A percentile compares a stretch with the other conserved stretches of the same genome.
phyloP scores from a whole-genome alignment of 2,797 vertebrate species.

The Varecia variegata region DNA sequence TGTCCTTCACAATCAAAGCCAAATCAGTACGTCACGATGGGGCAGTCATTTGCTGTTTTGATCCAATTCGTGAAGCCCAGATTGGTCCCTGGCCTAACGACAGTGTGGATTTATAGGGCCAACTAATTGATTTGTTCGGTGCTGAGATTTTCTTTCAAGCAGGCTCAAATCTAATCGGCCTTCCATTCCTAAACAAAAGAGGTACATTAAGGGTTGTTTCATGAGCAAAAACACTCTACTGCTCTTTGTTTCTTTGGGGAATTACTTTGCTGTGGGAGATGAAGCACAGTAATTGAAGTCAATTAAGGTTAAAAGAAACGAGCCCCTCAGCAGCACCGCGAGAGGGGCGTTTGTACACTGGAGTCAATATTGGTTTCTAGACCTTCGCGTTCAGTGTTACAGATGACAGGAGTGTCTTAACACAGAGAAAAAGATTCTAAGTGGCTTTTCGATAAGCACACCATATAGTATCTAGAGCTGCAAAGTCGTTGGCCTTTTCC shows the following conservation, averaged over 20 bases:
- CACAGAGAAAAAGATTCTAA: background rate
- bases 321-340: background rate
- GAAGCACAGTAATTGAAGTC: constrained; percentile 77
- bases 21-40: background rate
- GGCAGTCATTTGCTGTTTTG: background rate
- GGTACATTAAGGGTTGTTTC: constrained; percentile 70
- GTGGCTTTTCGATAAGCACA: background rate
- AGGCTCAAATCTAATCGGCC: constrained; percentile 61
- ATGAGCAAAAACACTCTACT: constrained; percentile 73
- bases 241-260: constrained; percentile 74
- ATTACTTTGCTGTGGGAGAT: constrained; percentile 68
- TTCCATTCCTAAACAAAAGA: constrained; percentile 74
- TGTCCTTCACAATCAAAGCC: background rate
- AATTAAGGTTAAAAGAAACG: constrained; percentile 74
- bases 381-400: background rate
- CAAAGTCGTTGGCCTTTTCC: background rate
- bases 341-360: background rate
- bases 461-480: background rate
- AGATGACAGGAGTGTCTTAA: constrained; percentile 27
- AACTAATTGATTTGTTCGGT: constrained; percentile 20
- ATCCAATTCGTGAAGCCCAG: background rate
- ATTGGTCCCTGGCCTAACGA: background rate
- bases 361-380: constrained; percentile 24
- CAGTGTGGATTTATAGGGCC: background rate
- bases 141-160: background rate